A percentile compares a stretch with the other conserved stretches of the same genome.
phyloP scores from a whole-genome alignment of 1,140 invertebrate species.

The Dendrolimus punctatus region DNA sequence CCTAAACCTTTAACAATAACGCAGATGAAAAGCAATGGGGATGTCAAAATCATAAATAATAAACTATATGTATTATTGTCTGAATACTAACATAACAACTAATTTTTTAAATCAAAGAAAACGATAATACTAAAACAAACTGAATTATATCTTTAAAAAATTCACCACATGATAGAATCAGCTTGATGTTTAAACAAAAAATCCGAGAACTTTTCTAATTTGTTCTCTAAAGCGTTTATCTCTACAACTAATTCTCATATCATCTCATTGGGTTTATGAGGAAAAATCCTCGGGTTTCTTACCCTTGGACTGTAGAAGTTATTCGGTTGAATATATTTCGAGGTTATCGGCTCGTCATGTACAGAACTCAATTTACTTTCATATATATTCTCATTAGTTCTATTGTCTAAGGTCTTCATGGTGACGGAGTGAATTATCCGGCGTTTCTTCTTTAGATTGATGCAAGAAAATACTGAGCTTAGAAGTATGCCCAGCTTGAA shows the following conservation, averaged over 20 bases:
- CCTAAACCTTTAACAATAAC: too few species aligned
- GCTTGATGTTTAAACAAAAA: constrained; percentile 65
- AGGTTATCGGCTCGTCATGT: constrained; percentile 53
- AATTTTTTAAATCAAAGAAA: too few species aligned
- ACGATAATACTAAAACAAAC: too few species aligned
- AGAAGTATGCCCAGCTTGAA: constrained; percentile 80
- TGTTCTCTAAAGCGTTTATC: constrained; percentile 70
- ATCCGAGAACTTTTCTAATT: constrained; percentile 66
- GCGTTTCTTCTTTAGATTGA: constrained; percentile 63
- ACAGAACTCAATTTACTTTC: constrained; percentile 40
- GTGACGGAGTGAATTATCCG: constrained; percentile 48
- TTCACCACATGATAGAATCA: constrained; percentile 68
- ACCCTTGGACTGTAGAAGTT: constrained; percentile 66
- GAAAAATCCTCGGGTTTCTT: constrained; percentile 60
- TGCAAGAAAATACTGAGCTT: constrained; percentile 79
- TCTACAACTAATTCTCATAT: constrained; percentile 71
- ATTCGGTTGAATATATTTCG: constrained; percentile 66
- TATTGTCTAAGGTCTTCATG: constrained; percentile 46
- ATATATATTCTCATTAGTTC: constrained; percentile 59
- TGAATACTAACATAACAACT: too few species aligned
- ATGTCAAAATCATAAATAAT: too few species aligned
- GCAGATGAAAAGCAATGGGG: too few species aligned
- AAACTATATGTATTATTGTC: too few species aligned
- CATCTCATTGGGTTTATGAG: constrained; percentile 62
- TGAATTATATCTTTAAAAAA: not conserved